These are phyloP conservation scores for Burhinus bistriatus DNA, from an alignment of 2,113 vertebrate species.

Conservation along the genomic window DNA sequence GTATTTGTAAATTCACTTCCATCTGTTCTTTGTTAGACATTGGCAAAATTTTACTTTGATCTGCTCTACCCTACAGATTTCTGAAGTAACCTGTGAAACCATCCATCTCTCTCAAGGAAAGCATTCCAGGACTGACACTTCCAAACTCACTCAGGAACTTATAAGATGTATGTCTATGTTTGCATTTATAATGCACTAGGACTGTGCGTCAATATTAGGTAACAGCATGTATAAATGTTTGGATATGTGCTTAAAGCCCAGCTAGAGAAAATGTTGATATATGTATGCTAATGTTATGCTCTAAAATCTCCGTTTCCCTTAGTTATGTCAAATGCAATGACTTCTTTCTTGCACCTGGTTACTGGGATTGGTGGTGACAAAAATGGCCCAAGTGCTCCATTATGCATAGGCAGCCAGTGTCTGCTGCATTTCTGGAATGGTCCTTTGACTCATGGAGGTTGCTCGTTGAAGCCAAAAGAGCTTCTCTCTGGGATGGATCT, in stretches of 20 bases:
- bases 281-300: neutral
- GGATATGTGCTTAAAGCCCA: neutral
- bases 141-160: neutral
- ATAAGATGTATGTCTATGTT: neutral
- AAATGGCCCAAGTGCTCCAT: accelerated
- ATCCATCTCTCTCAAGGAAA: neutral
- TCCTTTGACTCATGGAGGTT: neutral
- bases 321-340: neutral
- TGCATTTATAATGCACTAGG: neutral
- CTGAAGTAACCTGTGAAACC: neutral
- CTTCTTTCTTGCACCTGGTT: neutral
- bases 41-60: neutral
- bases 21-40: neutral
- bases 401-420: neutral
- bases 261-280: neutral
- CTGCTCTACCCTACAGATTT: neutral
- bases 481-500: neutral
- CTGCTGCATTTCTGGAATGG: neutral
- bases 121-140: neutral
- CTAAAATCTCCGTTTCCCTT: neutral
- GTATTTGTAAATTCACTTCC: neutral
- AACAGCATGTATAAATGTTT: neutral
- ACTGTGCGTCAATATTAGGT: neutral
- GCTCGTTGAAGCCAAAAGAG: neutral
- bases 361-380: neutral